Evolutionary conservation across 2,113 vertebrate species (phyloP).

Genomic region (Ceuthmochares aereus): DNA sequence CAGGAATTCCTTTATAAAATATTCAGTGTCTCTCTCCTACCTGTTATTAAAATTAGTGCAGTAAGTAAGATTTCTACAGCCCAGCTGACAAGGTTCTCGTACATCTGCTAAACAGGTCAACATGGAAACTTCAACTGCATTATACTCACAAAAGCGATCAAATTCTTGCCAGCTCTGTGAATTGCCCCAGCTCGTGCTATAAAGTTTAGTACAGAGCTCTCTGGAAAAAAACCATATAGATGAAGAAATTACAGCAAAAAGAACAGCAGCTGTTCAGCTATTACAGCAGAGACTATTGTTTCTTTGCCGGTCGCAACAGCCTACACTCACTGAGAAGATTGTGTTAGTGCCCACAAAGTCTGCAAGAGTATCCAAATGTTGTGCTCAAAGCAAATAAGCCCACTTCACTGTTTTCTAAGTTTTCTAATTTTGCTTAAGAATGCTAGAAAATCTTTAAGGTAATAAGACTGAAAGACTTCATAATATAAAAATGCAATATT

Average conservation of each 20-base stretch:
- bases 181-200: slow-evolving; percentile 95
- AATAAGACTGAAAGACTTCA: not conserved
- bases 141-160: slow-evolving; percentile 95
- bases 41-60: slow-evolving; percentile 99
- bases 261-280: not conserved
- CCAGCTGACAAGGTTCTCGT: slow-evolving; percentile 95
- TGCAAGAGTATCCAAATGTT: not conserved
- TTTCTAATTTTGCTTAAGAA: not conserved
- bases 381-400: not conserved
- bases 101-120: slow-evolving; percentile 96
- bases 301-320: not conserved
- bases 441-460: not conserved
- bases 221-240: slow-evolving; percentile 64
- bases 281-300: not conserved
- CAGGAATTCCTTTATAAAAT: slow-evolving; percentile 48
- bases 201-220: slow-evolving; percentile 93
- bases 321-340: not conserved
- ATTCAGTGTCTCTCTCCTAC: slow-evolving; percentile 76
- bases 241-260: not conserved
- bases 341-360: not conserved
- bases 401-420: not conserved
- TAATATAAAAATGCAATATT: not conserved
- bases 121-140: slow-evolving; percentile 91
- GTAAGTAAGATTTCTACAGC: slow-evolving; percentile 95
- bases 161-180: slow-evolving; percentile 98